These are phyloP conservation scores for Lucilia cuprina DNA, from an alignment of 1,140 invertebrate genomes.

Conservation along the genomic window DNA sequence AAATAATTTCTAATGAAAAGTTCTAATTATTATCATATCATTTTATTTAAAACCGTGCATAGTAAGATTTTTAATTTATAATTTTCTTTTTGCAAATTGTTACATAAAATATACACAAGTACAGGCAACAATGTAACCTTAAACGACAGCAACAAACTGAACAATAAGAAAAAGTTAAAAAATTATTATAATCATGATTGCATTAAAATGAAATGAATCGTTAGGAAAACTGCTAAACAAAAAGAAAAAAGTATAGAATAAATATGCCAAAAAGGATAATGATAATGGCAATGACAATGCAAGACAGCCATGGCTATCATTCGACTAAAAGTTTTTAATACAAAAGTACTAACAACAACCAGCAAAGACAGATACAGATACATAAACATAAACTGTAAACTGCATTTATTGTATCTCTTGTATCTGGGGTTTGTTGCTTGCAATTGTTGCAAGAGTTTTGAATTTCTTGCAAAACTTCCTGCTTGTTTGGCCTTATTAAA, in stretches of 20 bases:
- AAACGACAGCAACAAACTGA: background rate
- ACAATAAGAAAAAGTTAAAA: background rate
- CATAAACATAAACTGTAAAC: background rate
- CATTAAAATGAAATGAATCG: background rate
- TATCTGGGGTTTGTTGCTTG: background rate
- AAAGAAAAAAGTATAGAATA: background rate
- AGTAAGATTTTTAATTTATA: background rate
- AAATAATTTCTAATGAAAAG: no score
- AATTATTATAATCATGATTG: conserved; percentile 18
- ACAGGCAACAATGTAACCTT: background rate
- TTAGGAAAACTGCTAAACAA: background rate
- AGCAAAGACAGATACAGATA: background rate
- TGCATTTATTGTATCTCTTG: background rate
- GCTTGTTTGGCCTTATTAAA: conserved; percentile 22
- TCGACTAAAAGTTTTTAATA: background rate
- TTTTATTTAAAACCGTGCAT: background rate
- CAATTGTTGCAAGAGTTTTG: background rate
- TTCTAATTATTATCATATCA: background rate
- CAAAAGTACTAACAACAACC: background rate
- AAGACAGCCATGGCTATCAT: background rate
- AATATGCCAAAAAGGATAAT: background rate
- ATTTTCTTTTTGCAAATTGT: background rate
- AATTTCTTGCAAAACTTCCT: conserved; percentile 5
- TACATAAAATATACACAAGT: background rate
- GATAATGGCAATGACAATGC: conserved; percentile 1